Conservation (phyloP, 2,113 vertebrate genomes). For the Halcyon senegalensis region DNA sequence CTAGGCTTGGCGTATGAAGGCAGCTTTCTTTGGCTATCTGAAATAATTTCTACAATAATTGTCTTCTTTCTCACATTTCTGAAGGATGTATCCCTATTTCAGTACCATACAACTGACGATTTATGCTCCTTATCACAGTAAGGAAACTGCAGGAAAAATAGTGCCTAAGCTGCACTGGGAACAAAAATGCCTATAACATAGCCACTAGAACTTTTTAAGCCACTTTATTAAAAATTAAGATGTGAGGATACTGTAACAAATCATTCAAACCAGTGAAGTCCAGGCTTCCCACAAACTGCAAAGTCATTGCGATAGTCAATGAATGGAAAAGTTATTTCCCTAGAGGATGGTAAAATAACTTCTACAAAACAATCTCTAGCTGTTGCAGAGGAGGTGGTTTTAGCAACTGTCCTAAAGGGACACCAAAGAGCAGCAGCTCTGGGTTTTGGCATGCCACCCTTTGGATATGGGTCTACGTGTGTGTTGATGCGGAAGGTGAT, state of each 20-base stretch:
- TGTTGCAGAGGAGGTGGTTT: background rate
- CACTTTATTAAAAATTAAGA: background rate
- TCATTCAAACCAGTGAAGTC: background rate
- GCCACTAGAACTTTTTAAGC: background rate
- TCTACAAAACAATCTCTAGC: background rate
- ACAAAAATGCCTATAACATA: background rate
- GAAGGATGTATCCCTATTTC: background rate
- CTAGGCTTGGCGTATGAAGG: background rate
- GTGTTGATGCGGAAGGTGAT: background rate
- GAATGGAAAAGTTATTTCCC: conserved; percentile 1
- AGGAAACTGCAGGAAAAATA: background rate
- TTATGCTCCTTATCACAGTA: background rate
- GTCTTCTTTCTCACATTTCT: conserved; percentile 9
- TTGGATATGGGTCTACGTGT: background rate
- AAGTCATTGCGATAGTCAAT: conserved; percentile 8
- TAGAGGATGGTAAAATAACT: background rate
- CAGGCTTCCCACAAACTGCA: background rate
- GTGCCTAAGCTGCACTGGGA: background rate
- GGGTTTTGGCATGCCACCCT: background rate
- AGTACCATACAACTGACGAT: background rate
- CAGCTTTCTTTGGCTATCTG: background rate
- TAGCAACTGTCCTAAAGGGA: background rate
- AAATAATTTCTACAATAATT: conserved; percentile 37
- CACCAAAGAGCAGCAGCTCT: background rate
- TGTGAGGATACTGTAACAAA: background rate